Evolutionary conservation across 2,888 invertebrate genomes (phyloP).

Genomic region (Lissocephala sabroskyi): DNA sequence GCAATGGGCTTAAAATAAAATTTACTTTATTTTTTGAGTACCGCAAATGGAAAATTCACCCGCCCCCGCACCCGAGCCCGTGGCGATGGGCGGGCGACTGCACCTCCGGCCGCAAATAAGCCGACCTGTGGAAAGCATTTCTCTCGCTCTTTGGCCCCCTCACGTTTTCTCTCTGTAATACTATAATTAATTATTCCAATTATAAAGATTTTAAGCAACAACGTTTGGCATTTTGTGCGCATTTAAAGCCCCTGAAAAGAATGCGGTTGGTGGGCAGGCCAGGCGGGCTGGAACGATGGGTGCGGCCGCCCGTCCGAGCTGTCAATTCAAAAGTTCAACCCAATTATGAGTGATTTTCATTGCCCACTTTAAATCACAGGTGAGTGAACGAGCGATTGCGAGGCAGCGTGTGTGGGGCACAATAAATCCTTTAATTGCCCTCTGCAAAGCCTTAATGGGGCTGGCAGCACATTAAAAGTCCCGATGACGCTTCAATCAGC

Average conservation of each 20-base stretch:
- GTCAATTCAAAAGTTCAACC: conserved; percentile 38
- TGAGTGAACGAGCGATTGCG: background rate
- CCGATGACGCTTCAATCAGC: no score
- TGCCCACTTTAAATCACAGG: background rate
- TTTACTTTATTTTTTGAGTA: background rate
- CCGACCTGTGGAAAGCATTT: conserved; percentile 38
- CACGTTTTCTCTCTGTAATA: conserved; percentile 38
- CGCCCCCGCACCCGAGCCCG: no score
- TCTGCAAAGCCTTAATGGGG: conserved; percentile 59
- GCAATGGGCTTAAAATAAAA: no score
- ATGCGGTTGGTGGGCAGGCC: background rate
- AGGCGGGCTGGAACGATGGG: background rate
- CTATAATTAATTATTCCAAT: conserved; percentile 72
- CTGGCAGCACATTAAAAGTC: conserved; percentile 53
- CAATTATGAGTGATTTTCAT: conserved; percentile 45
- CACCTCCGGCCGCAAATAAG: conserved; percentile 35
- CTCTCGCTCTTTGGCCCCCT: no score
- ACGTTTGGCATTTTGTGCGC: conserved; percentile 14
- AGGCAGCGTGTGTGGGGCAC: conserved; percentile 22
- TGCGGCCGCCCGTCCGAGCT: conserved; percentile 23
- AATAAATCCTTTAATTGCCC: conserved; percentile 62
- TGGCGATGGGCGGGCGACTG: conserved; percentile 19
- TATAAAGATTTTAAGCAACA: conserved; percentile 65
- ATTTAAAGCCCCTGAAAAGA: background rate
- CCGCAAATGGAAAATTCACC: conserved; percentile 56